Base-by-base conservation (phyloP, 2,797 vertebrate species). In the Pangasius sanitwongsei region DNA sequence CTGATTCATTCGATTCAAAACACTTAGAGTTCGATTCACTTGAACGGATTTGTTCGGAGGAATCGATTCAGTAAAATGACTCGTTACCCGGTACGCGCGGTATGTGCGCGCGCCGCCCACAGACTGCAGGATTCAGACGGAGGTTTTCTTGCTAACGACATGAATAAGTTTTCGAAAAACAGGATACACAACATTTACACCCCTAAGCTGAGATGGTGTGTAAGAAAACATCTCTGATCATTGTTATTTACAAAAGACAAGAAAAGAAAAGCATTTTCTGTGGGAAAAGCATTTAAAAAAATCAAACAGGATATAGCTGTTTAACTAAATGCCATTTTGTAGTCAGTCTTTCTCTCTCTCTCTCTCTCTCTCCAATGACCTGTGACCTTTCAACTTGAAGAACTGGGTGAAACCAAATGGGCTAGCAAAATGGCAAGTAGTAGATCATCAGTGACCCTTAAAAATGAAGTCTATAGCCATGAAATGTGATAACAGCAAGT, bases 361-460 rank as follows among this genome's bases (percentile, higher is more conserved):
- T 82, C 80, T 82, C 80, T 61, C 80, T 82, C 18, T 28, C n/a
- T 61, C 80, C 63, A 69, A 34, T 67, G 86, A 86, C 86, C 9
- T 48, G 50, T 85, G 90, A 92, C 92, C 93, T 90, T 74, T 84
- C 90, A 92, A 94, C 93, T 90, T 86, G 83, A 0, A 57, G 87
- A 86, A 88, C 88, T 87, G 80, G 34, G 82, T 90, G 87, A 85
- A 89, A 48, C 88, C 89, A 91, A 91, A 86, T 86, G 72, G 85
- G 7, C 80, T n/a, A 83, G 18, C 92, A 92, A 92, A 92, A 95
- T 55, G 80, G 93, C 91, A 87, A 90, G 89, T 69, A 67, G 91
- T 89, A 87, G 91, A 94, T 93, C 91, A 89, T 90, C 93, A 77
- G 77, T 94, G 94, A 95, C 94, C 93, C 94, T 92, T 89, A 94